phyloP scores from a whole-genome alignment of 2,888 invertebrate species.

The Autographa pulchrina region DNA sequence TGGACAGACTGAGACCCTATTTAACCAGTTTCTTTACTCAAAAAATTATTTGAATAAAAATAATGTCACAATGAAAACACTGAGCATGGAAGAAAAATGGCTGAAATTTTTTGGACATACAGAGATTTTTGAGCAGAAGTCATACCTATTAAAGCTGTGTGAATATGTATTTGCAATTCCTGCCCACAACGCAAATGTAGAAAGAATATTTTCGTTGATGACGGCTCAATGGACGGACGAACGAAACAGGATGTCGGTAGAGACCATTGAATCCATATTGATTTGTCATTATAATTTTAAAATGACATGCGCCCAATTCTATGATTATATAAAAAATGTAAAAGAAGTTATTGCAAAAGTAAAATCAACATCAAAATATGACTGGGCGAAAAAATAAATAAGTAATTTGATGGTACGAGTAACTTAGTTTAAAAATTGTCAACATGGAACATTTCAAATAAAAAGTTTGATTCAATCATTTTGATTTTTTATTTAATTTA shows the following conservation, averaged over 20 bases:
- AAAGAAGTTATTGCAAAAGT: background rate
- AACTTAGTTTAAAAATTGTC: too few species aligned
- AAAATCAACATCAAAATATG: background rate
- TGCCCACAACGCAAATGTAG: background rate
- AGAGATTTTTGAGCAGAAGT: background rate
- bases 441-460: too few species aligned
- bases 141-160: background rate
- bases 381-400: background rate
- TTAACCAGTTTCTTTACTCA: too few species aligned
- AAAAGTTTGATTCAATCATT: too few species aligned
- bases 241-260: background rate
- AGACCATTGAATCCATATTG: background rate
- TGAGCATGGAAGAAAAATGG: background rate
- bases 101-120: background rate
- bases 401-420: too few species aligned
- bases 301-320: background rate
- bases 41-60: too few species aligned
- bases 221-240: background rate
- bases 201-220: background rate
- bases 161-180: background rate
- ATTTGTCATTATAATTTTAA: background rate
- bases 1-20: too few species aligned
- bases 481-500: too few species aligned
- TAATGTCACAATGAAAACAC: background rate
- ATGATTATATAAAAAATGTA: background rate